Base-by-base conservation (phyloP, 2,113 vertebrate species). In the Pygoscelis antarcticus region DNA sequence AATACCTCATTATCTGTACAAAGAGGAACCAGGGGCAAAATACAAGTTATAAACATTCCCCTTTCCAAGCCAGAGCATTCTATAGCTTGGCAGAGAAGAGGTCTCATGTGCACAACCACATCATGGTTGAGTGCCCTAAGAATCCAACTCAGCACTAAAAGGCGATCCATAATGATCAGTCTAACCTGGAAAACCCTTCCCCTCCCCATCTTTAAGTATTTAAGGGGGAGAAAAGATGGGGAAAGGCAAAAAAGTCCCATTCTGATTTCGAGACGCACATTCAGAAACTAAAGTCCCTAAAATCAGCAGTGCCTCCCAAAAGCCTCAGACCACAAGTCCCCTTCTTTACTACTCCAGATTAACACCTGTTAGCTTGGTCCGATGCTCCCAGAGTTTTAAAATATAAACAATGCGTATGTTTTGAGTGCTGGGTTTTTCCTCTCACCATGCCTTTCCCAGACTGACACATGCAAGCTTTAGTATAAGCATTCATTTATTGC, bases 1-100 rank as follows among this genome's bases (percentile, higher is more conserved):
- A 96, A 30, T 85, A 87, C 76, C 91, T 96, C 77, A 89, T 85
- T 94, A 84, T 36, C 57, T 26, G 58, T 72, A 62, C 60, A 71
- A 90, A 92, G 80, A 89, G n/a, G 17, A 94, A 77, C 55, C 16
- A 80, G 68, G 54, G 71, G 89, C 72, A 94, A 89, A 77, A 94
- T 54, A 19, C 18, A 80, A 83, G 68, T 58, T 89, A 49, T 14
- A 93, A 96, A 78, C 16, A 44, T 61, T 30, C 36, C 38, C 19
- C 19, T 64, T 85, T 58, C 52, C 47, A 72, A 88, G 26, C 10
- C 68, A 78, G 30, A 91, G 60, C 46, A 60, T 94, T 77, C 60
- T 64, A 11, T 10, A 64, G n/a, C 42, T 86, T 54, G 23, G 15
- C 32, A 76, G 36, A 75, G 40, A 49, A 81, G 42, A 87, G 57